Percentiles rank a stretch among this genome's conserved stretches.
Evolutionary conservation across 2,113 vertebrate species (phyloP).

Genomic region (Lepus americanus): DNA sequence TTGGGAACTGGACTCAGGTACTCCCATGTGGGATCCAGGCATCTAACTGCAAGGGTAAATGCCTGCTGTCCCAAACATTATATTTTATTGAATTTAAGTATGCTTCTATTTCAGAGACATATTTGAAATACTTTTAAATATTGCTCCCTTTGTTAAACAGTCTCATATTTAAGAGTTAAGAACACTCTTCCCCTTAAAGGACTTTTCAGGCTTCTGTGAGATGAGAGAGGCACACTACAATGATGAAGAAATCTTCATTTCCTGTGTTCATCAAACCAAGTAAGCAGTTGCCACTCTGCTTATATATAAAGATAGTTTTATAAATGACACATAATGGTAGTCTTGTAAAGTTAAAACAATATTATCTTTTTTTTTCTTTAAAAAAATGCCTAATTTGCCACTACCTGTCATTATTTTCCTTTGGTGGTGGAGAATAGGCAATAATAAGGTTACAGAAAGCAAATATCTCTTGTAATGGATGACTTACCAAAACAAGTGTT

Average conservation of each 20-base stretch:
- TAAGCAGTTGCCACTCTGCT: not conserved
- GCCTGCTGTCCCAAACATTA: not conserved
- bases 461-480: not conserved
- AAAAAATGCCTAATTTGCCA: not conserved
- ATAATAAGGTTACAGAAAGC: not conserved
- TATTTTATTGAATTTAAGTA: not conserved
- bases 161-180: conserved; percentile 6
- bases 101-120: not conserved
- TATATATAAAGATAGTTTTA: not conserved
- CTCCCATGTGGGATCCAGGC: too few relatives aligned
- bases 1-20: too few relatives aligned
- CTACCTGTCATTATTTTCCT: not conserved
- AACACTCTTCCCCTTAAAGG: not conserved
- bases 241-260: not conserved
- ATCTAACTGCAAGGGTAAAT: too few relatives aligned
- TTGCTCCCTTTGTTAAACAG: not conserved
- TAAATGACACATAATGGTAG: not conserved
- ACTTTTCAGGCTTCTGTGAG: not conserved
- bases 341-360: conserved; percentile 33
- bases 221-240: not conserved
- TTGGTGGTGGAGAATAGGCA: not conserved
- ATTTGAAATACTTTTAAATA: not conserved
- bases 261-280: not conserved
- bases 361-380: not conserved
- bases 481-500: not conserved